phyloP scores from a whole-genome alignment of 2,888 invertebrate species.

The Bursaphelenchus okinawaensis region DNA sequence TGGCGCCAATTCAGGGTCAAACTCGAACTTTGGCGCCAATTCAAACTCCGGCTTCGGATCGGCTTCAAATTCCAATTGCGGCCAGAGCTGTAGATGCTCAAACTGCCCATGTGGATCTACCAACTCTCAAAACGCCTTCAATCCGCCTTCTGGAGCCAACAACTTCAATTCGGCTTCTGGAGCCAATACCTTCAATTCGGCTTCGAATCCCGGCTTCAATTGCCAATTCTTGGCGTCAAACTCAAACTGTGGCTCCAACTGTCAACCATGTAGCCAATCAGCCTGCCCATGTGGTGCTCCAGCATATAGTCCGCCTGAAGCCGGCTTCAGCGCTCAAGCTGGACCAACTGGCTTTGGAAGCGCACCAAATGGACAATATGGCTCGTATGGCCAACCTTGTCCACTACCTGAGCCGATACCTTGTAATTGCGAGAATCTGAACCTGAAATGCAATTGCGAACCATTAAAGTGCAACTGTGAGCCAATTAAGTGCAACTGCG shows the following conservation, averaged over 20 bases:
- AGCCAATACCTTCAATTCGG: not conserved
- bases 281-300: not conserved
- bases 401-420: not conserved
- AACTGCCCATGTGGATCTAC: not conserved
- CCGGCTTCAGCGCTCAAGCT: not conserved
- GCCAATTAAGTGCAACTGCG: too few relatives aligned
- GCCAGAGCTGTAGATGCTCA: not conserved
- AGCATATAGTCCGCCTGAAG: not conserved
- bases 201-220: not conserved
- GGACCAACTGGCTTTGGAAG: not conserved
- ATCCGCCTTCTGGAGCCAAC: not conserved
- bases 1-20: not conserved
- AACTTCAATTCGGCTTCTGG: not conserved
- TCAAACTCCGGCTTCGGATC: too few relatives aligned
- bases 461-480: too few relatives aligned
- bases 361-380: not conserved
- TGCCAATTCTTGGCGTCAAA: not conserved
- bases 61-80: not conserved
- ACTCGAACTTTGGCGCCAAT: not conserved
- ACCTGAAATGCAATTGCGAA: not conserved
- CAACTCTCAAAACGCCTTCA: not conserved
- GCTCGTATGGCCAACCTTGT: not conserved
- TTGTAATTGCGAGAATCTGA: not conserved
- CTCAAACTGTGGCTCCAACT: not conserved
- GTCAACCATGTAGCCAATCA: not conserved